phyloP scores from a whole-genome alignment of 2,113 vertebrate species.

The Gulo gulo region DNA sequence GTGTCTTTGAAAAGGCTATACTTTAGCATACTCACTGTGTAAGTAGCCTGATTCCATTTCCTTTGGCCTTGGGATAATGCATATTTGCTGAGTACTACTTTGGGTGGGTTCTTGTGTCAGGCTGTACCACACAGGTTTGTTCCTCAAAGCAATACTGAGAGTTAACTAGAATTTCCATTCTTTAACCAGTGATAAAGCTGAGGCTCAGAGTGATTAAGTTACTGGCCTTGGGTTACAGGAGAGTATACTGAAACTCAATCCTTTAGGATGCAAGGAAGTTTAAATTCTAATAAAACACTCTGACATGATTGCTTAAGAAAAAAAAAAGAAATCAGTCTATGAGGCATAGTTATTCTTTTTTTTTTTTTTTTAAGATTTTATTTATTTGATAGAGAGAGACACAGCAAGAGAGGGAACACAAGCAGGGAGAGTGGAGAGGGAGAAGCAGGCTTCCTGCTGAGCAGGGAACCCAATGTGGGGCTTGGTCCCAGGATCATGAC shows the following conservation, averaged over 20 bases:
- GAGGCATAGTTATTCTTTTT: not conserved
- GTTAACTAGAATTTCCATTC: not conserved
- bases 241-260: not conserved
- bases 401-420: too few relatives aligned
- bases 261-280: not conserved
- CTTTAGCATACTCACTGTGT: not conserved
- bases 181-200: not conserved
- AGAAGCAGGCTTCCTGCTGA: too few relatives aligned
- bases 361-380: too few relatives aligned
- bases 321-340: not conserved
- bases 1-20: not conserved
- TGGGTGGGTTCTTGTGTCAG: not conserved
- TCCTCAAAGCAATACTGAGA: not conserved
- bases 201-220: not conserved
- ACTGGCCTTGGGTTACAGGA: not conserved
- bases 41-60: not conserved
- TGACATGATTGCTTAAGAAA: not conserved
- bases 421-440: too few relatives aligned
- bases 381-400: too few relatives aligned
- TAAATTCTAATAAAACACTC: not conserved
- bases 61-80: not conserved
- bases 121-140: not conserved
- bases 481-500: too few relatives aligned
- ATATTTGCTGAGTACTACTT: not conserved
- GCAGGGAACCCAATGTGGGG: too few relatives aligned